phyloP scores from a whole-genome alignment of 2,888 invertebrate genomes.

The Petrolisthes manimaculis region DNA sequence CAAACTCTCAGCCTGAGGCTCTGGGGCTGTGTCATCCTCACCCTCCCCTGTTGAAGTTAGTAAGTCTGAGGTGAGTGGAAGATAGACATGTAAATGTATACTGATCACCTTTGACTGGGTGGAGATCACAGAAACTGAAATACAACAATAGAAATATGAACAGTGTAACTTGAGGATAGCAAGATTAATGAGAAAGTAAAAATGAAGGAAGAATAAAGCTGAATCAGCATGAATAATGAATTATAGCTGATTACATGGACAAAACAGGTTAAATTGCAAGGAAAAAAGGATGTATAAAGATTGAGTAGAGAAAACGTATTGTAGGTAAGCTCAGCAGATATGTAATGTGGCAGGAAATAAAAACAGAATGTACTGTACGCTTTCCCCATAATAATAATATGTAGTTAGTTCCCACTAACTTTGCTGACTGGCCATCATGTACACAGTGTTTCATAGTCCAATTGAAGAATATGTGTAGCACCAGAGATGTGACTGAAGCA shows the following conservation, averaged over 20 bases:
- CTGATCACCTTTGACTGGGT: background rate
- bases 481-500: too few relatives aligned
- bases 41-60: slow-evolving; percentile 32
- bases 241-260: too few relatives aligned
- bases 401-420: too few relatives aligned
- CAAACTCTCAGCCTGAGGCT: slow-evolving; percentile 67
- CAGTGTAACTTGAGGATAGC: background rate
- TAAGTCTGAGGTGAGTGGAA: background rate
- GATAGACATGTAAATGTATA: too few relatives aligned
- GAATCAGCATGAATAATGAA: too few relatives aligned
- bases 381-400: too few relatives aligned
- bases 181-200: background rate
- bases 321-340: background rate
- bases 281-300: background rate
- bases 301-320: background rate
- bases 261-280: background rate
- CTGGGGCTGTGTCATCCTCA: slow-evolving; percentile 44
- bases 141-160: background rate
- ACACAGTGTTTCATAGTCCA: too few relatives aligned
- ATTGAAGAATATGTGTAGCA: too few relatives aligned
- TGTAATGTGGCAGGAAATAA: too few relatives aligned
- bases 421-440: too few relatives aligned
- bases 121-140: background rate
- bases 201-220: background rate
- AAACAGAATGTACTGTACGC: too few relatives aligned